These are phyloP conservation scores for Synergus japonicus DNA, from an alignment of 2,888 invertebrate genomes.

Conservation along the genomic window DNA sequence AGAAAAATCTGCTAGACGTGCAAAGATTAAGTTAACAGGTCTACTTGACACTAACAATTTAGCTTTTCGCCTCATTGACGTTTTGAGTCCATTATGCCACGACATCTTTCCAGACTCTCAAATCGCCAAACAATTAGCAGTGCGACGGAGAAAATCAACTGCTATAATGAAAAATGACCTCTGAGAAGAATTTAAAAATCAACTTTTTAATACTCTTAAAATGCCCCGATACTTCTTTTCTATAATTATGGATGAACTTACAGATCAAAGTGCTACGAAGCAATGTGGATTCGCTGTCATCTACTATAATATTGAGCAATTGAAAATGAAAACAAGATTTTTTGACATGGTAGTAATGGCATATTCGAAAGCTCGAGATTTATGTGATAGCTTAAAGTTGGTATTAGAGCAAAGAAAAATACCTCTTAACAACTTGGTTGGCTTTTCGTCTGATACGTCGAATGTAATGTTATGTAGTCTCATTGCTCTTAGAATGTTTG, in stretches of 20 bases:
- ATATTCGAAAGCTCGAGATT: conserved; percentile 50
- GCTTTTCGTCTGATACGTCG: conserved; percentile 65
- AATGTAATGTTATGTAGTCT: conserved; percentile 61
- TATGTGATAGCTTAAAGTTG: conserved; percentile 48
- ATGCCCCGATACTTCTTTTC: too few species aligned
- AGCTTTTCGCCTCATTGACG: conserved; percentile 47
- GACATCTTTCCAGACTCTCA: conserved; percentile 49
- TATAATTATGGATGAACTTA: conserved; percentile 21
- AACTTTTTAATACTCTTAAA: too few species aligned
- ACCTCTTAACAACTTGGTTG: conserved; percentile 58
- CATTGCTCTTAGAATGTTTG: conserved; percentile 39
- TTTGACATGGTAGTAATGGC: conserved; percentile 45
- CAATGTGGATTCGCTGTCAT: too few species aligned
- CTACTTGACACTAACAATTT: conserved; percentile 43
- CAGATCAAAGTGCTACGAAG: too few species aligned
- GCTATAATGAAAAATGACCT: too few species aligned
- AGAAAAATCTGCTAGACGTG: conserved; percentile 35
- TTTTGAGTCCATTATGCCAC: conserved; percentile 43
- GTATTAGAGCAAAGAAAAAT: conserved; percentile 55
- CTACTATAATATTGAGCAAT: too few species aligned
- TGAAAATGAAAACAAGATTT: not conserved
- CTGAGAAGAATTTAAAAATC: too few species aligned
- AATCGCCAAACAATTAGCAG: conserved; percentile 44
- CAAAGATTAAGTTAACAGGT: conserved; percentile 44
- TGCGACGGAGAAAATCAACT: conserved; percentile 49